A percentile compares a stretch with the other conserved stretches of the same genome.
phyloP scores from a whole-genome alignment of 1,140 invertebrate genomes.

The honey bee (Apis mellifera) region DNA sequence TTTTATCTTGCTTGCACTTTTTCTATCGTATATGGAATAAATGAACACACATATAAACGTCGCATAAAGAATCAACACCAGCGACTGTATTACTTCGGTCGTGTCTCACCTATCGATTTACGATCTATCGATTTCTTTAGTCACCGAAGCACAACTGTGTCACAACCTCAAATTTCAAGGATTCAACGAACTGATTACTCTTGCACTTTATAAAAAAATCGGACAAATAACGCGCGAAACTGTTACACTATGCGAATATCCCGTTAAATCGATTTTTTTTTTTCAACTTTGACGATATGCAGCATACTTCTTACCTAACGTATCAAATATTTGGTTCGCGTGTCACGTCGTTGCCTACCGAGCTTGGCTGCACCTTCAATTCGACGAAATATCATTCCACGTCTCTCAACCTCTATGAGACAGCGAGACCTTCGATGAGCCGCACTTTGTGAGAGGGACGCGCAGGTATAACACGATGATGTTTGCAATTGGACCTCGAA shows the following conservation, averaged over 20 bases:
- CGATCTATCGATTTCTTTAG: slow-evolving; percentile 39
- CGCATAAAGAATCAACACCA: slow-evolving; percentile 10
- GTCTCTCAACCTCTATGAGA: slow-evolving; percentile 12
- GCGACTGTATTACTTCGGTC: background rate
- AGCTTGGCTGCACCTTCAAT: slow-evolving; percentile 30
- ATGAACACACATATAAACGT: slow-evolving; percentile 4
- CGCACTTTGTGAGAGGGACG: slow-evolving; percentile 42
- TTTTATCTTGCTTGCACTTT: slow-evolving; percentile 36
- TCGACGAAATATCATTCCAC: slow-evolving; percentile 44
- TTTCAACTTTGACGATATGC: slow-evolving; percentile 3
- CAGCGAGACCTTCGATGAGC: slow-evolving; percentile 31
- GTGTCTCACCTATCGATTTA: slow-evolving; percentile 31
- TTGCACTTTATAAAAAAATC: slow-evolving; percentile 13
- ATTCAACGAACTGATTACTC: slow-evolving; percentile 10
- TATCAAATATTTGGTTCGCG: slow-evolving; percentile 26
- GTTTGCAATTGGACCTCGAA: slow-evolving; percentile 22
- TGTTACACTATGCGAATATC: slow-evolving; percentile 28
- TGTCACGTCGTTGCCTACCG: slow-evolving; percentile 37
- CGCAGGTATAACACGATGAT: slow-evolving; percentile 42
- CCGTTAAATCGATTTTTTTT: slow-evolving; percentile 1
- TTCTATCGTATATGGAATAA: slow-evolving; percentile 11
- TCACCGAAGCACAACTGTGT: slow-evolving; percentile 47
- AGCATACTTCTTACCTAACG: slow-evolving; percentile 39
- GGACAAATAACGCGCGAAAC: background rate
- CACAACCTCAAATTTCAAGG: slow-evolving; percentile 39